Conservation (phyloP, 2,113 vertebrate genomes). For the Gorsachius goisagi region DNA sequence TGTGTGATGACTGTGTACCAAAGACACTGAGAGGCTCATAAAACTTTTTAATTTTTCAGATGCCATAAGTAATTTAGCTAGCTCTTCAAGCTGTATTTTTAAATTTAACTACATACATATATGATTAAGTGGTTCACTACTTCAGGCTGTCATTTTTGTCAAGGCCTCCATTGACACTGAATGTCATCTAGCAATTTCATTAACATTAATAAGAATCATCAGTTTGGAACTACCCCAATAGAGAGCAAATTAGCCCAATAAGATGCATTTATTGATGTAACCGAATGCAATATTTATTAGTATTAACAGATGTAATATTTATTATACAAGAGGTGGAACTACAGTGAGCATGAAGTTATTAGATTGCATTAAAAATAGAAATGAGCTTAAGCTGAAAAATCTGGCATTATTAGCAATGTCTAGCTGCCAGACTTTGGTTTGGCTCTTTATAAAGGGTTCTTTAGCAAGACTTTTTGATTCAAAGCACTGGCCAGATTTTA, state of each 20-base stretch:
- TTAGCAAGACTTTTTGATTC: not conserved
- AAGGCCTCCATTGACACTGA: not conserved
- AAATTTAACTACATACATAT: not conserved
- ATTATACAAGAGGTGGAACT: not conserved
- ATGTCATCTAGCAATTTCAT: not conserved
- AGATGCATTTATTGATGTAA: not conserved
- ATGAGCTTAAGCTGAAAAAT: not conserved
- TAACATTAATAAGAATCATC: not conserved
- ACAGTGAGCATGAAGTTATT: not conserved
- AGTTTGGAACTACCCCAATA: not conserved
- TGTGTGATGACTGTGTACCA: not conserved
- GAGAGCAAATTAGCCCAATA: not conserved
- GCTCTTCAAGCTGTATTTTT: not conserved
- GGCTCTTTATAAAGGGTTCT: not conserved
- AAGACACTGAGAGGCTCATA: not conserved
- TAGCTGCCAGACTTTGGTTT: not conserved
- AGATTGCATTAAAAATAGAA: not conserved
- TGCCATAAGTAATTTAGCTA: not conserved
- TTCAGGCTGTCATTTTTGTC: not conserved
- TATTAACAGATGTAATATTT: not conserved
- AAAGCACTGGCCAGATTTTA: not conserved
- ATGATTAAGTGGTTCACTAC: not conserved
- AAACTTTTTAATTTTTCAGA: not conserved
- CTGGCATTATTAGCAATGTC: not conserved
- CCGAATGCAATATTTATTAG: not conserved